A percentile compares a stretch with the other conserved stretches of the same genome.
Evolutionary conservation across 1,140 invertebrate species (phyloP).

Genomic region (Phocides pigmalion): DNA sequence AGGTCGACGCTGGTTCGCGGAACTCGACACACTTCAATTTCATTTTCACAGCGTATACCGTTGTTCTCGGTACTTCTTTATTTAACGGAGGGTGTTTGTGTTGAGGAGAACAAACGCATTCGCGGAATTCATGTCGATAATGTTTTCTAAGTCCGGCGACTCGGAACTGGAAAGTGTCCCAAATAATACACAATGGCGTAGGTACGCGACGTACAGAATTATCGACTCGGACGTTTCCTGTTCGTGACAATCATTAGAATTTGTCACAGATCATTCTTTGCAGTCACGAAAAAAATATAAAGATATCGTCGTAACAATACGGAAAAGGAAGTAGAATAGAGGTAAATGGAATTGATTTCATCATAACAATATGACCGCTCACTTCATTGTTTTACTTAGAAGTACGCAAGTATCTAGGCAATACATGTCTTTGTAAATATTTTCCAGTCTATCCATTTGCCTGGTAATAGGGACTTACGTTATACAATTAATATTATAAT

Average conservation of each 20-base stretch:
- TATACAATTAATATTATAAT: too few species aligned
- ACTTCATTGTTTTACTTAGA: not conserved
- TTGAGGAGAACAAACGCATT: conserved; percentile 54
- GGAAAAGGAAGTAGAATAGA: conserved; percentile 10
- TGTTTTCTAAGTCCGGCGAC: conserved; percentile 44
- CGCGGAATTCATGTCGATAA: conserved; percentile 56
- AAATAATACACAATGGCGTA: conserved; percentile 36
- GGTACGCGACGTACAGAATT: not conserved
- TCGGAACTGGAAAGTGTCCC: conserved; percentile 37
- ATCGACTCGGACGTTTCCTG: conserved; percentile 19
- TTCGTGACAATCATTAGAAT: conserved; percentile 35
- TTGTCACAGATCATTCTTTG: conserved; percentile 31
- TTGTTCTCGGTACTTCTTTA: conserved; percentile 67
- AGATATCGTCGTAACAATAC: conserved; percentile 7
- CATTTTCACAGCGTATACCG: conserved; percentile 61
- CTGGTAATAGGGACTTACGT: too few species aligned
- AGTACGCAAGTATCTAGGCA: too few species aligned
- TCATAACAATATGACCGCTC: not conserved
- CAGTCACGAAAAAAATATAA: conserved; percentile 16
- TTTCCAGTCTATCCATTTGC: too few species aligned
- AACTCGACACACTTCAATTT: conserved; percentile 56
- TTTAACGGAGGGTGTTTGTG: conserved; percentile 50
- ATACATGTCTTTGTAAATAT: too few species aligned
- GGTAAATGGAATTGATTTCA: conserved; percentile 1
- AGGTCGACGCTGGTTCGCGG: conserved; percentile 47